phyloP scores from a whole-genome alignment of 2,113 vertebrate genomes.

The Panthera leo region DNA sequence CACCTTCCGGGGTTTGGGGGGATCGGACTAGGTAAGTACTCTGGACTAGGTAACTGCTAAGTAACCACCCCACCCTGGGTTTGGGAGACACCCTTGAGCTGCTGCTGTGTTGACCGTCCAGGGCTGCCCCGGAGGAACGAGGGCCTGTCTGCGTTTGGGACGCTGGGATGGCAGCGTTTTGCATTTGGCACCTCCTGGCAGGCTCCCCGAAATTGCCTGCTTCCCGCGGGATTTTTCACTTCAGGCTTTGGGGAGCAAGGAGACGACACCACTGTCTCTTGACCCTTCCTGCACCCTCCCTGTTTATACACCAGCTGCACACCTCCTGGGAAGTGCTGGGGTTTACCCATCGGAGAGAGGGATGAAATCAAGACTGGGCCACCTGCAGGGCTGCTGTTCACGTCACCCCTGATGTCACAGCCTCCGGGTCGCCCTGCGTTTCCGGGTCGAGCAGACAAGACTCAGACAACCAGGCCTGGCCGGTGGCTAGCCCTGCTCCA shows the following conservation, averaged over 20 bases:
- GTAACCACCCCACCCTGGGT: no score
- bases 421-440: not conserved
- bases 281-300: rapidly evolving
- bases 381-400: not conserved
- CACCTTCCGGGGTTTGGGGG: not conserved
- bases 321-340: not conserved
- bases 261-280: not conserved
- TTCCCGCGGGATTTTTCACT: not conserved
- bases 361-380: not conserved
- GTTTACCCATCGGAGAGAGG: not conserved
- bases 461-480: not conserved
- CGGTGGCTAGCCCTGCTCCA: not conserved
- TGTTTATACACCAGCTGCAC: slow-evolving; percentile 20
- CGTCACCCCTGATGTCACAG: not conserved
- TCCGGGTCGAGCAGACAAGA: not conserved
- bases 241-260: not conserved
- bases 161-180: not conserved
- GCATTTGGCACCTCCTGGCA: not conserved
- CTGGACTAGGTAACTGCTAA: not conserved
- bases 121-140: not conserved
- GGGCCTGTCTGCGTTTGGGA: not conserved
- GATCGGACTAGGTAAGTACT: not conserved
- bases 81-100: no score
- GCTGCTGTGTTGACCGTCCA: no score
- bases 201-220: not conserved